phyloP scores from a whole-genome alignment of 2,113 vertebrate genomes.

The Cynoglossus semilaevis region DNA sequence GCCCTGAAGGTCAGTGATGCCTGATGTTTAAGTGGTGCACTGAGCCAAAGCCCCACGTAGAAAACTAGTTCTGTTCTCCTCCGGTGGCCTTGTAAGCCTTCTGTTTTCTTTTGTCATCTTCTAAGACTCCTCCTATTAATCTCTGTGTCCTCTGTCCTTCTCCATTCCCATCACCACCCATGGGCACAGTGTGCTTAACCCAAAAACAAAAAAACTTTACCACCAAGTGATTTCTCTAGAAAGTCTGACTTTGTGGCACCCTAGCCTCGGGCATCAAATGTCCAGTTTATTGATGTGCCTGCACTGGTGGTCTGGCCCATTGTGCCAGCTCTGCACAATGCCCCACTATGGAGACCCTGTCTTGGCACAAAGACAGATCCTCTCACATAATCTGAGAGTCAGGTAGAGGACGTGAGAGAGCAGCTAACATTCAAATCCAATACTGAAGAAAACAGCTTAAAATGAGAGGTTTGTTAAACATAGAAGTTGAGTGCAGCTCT shows the following conservation, averaged over 20 bases:
- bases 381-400: neutral
- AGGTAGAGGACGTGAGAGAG: neutral
- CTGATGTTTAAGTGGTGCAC: slow-evolving; percentile 34
- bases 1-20: slow-evolving; percentile 59
- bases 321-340: slow-evolving; percentile 26
- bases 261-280: neutral
- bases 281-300: slow-evolving; percentile 29
- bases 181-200: too few relatives aligned
- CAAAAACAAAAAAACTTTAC: neutral
- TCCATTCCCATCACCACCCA: too few relatives aligned
- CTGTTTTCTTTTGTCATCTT: neutral
- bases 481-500: too few relatives aligned
- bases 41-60: slow-evolving; percentile 16
- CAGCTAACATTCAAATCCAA: neutral
- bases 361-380: slow-evolving; percentile 8
- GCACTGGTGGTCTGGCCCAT: slow-evolving; percentile 4
- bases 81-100: too few relatives aligned
- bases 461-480: too few relatives aligned
- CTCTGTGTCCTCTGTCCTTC: slow-evolving; percentile 7
- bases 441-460: too few relatives aligned
- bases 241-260: neutral
- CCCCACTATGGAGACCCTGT: slow-evolving; percentile 27
- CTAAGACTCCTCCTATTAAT: neutral
- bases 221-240: neutral
- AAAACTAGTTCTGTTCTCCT: slow-evolving; percentile 12